Percentiles rank a stretch among this genome's conserved stretches.
Evolutionary conservation across 2,888 invertebrate genomes (phyloP).

Genomic region (Xestia ashworthii): DNA sequence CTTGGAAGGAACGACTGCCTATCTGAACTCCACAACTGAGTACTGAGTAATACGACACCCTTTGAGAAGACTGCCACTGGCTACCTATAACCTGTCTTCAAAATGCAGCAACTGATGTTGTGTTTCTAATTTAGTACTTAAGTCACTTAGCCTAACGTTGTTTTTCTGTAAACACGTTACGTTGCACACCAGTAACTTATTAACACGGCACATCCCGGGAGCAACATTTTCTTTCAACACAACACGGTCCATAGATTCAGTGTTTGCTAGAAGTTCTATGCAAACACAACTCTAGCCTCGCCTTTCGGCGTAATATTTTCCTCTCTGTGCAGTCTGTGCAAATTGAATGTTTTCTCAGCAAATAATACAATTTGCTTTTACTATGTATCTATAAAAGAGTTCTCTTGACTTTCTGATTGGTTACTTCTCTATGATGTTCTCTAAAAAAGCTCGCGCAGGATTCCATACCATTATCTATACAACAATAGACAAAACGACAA

Average conservation of each 20-base stretch:
- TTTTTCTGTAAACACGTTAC: constrained; percentile 24
- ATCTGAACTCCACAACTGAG: too few relatives aligned
- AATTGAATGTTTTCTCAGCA: constrained; percentile 63
- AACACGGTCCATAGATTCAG: constrained; percentile 55
- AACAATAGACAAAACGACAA: too few relatives aligned
- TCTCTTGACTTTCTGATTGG: neutral
- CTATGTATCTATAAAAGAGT: constrained; percentile 23
- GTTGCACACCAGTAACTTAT: constrained; percentile 43
- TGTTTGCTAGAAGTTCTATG: constrained; percentile 63
- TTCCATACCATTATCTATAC: too few relatives aligned
- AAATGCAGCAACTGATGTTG: neutral
- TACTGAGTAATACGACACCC: too few relatives aligned
- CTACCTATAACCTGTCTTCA: neutral
- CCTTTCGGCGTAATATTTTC: constrained; percentile 67
- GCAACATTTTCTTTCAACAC: constrained; percentile 61
- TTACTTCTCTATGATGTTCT: neutral
- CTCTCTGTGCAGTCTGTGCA: constrained; percentile 64
- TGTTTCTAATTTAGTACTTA: neutral
- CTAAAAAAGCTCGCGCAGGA: neutral
- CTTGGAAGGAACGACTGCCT: too few relatives aligned
- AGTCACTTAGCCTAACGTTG: neutral
- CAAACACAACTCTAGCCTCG: constrained; percentile 58
- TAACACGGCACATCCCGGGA: constrained; percentile 47
- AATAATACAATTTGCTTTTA: constrained; percentile 45
- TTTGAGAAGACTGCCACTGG: too few relatives aligned